phyloP scores from a whole-genome alignment of 2,113 vertebrate genomes.

The Tor tambroides region DNA sequence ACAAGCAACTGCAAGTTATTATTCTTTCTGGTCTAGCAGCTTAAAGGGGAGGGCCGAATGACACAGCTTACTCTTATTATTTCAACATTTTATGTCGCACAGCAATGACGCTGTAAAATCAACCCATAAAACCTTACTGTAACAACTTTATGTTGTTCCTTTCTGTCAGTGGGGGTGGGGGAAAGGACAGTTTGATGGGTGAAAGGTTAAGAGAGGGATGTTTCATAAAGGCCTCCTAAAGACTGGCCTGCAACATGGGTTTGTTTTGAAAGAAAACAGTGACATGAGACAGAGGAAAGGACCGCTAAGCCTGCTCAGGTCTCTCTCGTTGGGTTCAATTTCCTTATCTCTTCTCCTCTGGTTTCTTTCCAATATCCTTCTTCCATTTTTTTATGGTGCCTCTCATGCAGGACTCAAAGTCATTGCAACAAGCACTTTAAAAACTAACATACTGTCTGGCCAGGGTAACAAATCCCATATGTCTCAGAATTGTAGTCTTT shows the following conservation, averaged over 20 bases:
- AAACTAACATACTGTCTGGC: conserved; percentile 62
- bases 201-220: conserved; percentile 51
- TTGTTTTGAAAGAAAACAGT: conserved; percentile 73
- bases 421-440: conserved; percentile 64
- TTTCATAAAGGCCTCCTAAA: conserved; percentile 68
- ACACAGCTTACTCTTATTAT: conserved; percentile 20
- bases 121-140: conserved; percentile 10
- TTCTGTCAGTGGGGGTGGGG: not conserved
- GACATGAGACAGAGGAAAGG: conserved; percentile 67
- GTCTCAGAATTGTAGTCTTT: conserved; percentile 57
- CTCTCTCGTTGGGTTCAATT: conserved; percentile 68
- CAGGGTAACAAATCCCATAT: conserved; percentile 72
- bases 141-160: not conserved
- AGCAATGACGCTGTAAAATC: conserved; percentile 38
- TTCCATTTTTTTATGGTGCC: conserved; percentile 34
- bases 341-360: conserved; percentile 73
- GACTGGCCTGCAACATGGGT: conserved; percentile 45
- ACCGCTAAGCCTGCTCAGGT: conserved; percentile 53
- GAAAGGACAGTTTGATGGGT: conserved; percentile 3
- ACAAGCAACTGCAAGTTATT: conserved; percentile 51
- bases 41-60: conserved; percentile 8
- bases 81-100: conserved; percentile 2
- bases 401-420: conserved; percentile 48
- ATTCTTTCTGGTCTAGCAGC: conserved; percentile 26
- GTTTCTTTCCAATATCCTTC: conserved; percentile 71